These are phyloP conservation scores for Bimastos eiseni DNA, from an alignment of 2,888 invertebrate species.

Conservation along the genomic window DNA sequence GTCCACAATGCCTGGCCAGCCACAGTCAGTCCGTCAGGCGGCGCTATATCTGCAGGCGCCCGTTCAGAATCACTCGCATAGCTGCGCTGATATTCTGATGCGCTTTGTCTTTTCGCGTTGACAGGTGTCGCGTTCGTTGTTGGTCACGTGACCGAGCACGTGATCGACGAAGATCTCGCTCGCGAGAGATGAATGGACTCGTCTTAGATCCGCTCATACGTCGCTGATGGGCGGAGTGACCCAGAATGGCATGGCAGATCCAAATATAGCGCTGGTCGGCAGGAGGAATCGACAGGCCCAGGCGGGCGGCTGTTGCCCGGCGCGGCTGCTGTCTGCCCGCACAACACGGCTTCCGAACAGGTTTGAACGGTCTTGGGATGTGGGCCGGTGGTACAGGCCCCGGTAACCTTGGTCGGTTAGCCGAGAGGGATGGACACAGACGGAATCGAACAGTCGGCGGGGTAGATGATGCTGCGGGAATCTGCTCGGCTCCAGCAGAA, in stretches of 20 bases:
- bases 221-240: not conserved
- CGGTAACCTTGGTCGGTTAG: not conserved
- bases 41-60: not conserved
- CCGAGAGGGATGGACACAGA: not conserved
- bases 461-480: not conserved
- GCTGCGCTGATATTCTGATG: not conserved
- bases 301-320: not conserved
- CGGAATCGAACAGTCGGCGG: not conserved
- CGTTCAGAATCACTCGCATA: not conserved
- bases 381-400: not conserved
- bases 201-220: not conserved
- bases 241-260: not conserved
- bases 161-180: not conserved
- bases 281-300: not conserved
- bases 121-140: not conserved
- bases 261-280: not conserved
- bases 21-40: too few relatives aligned
- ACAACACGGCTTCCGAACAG: not conserved
- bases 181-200: not conserved
- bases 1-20: not conserved
- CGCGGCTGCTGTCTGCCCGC: not conserved
- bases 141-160: not conserved
- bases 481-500: not conserved
- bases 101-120: not conserved
- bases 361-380: not conserved